phyloP scores from a whole-genome alignment of 1,140 invertebrate genomes.

The Dendroctonus valens region DNA sequence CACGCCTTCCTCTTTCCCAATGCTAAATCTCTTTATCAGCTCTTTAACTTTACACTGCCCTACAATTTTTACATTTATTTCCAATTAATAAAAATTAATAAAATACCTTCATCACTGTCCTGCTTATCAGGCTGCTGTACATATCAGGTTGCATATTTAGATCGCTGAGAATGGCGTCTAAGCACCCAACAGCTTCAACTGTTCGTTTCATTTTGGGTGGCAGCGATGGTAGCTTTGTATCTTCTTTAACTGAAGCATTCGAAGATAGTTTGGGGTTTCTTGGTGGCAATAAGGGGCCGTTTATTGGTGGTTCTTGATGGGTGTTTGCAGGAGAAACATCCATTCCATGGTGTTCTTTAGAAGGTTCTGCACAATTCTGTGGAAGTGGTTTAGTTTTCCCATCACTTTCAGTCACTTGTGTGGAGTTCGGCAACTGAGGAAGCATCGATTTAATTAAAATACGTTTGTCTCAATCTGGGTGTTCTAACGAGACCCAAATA shows the following conservation, averaged over 20 bases:
- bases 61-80: too few species aligned
- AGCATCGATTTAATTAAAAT: conserved; percentile 8
- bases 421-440: background rate
- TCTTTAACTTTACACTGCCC: conserved; percentile 33
- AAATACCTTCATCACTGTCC: too few species aligned
- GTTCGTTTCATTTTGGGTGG: conserved; percentile 8
- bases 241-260: background rate
- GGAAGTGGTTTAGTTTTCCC: too few species aligned
- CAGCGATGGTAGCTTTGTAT: background rate
- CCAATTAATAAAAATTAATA: too few species aligned
- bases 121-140: too few species aligned
- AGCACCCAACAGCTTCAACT: background rate
- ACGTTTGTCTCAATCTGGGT: background rate
- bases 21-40: conserved; percentile 45
- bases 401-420: too few species aligned
- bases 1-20: conserved; percentile 21
- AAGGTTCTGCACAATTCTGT: too few species aligned
- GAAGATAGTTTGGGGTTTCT: conserved; percentile 1
- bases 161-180: conserved; percentile 10
- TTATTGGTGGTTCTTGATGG: too few species aligned
- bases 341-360: too few species aligned
- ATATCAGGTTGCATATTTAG: background rate
- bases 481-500: too few species aligned
- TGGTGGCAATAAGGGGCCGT: conserved; percentile 5
- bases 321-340: too few species aligned